Evolutionary conservation across 2,113 vertebrate genomes (phyloP), one percentile per base, ranked within the genome.

Genomic region (Cheilinus undulatus): DNA sequence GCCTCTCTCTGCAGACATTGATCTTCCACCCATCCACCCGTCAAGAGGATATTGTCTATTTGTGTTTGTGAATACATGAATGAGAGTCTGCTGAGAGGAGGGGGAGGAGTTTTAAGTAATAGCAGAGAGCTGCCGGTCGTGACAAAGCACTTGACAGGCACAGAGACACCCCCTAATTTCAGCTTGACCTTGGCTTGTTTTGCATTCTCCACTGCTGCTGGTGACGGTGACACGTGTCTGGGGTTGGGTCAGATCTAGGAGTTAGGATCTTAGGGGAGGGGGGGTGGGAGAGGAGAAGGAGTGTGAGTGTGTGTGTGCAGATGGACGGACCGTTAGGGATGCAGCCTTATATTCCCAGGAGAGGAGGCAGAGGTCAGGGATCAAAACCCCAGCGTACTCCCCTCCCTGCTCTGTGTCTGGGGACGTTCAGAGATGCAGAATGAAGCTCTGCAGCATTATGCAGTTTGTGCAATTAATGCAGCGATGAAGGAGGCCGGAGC

Each of bases 291-390:
- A 28, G 19, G 38, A 26, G 49, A 24, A 27, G 27, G 20, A 17
- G 61, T 7, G 63, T 43, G 52, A 19, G 52, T 46, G 62, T 60
- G 54, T 56, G 52, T 73, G 83, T 79, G 85, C 92, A 92, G 91
- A 91, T 91, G 89, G 91, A 86, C 70, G 45, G 71, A 83, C 88
- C 87, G 83, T 93, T 92, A 68, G 68, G 50, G 78, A 86, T 68
- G 79, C 80, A 62, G 64, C 14, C 67, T 43, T 56, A 54, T 80
- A 76, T 73, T 87, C 86, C 88, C 88, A 49, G 19, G 78, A 76
- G 85, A 69, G 52, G 67, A 64, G 74, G 58, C 76, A 73, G 83
- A 82, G 90, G 90, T 92, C 86, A 86, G 71, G 66, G 91, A 80
- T 93, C 89, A 87, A 78, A 88, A 64, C 76, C 76, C 66, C 75